Conservation (phyloP, 1,140 invertebrate genomes). For the Araneus ventricosus region DNA sequence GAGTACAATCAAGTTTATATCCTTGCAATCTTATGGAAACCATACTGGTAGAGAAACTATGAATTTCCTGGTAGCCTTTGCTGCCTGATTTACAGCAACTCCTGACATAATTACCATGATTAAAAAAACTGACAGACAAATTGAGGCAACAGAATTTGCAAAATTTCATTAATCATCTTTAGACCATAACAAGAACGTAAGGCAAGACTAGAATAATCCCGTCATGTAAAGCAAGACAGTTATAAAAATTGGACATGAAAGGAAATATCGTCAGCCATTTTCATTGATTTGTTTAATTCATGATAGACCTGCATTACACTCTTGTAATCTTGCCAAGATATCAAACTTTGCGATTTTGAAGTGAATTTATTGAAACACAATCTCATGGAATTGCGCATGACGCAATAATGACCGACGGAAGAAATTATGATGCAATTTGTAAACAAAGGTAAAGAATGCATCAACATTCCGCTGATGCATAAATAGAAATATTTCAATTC, state of each 20-base stretch:
- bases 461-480: no score
- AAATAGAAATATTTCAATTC: not conserved
- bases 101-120: not conserved
- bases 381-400: not conserved
- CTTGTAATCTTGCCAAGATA: not conserved
- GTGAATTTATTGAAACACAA: not conserved
- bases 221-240: not conserved
- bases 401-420: not conserved
- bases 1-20: not conserved
- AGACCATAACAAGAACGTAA: not conserved
- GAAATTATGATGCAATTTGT: not conserved
- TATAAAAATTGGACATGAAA: not conserved
- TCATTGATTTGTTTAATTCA: not conserved
- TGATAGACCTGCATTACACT: not conserved
- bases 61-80: not conserved
- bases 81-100: not conserved
- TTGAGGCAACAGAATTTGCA: not conserved
- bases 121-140: not conserved
- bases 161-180: not conserved
- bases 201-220: not conserved
- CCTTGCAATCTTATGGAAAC: not conserved
- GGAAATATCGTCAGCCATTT: not conserved
- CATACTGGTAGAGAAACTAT: not conserved
- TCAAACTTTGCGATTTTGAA: not conserved
- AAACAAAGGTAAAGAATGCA: no score